These are phyloP conservation scores for Actenoides hombroni DNA, from an alignment of 2,113 vertebrate genomes.

Conservation along the genomic window DNA sequence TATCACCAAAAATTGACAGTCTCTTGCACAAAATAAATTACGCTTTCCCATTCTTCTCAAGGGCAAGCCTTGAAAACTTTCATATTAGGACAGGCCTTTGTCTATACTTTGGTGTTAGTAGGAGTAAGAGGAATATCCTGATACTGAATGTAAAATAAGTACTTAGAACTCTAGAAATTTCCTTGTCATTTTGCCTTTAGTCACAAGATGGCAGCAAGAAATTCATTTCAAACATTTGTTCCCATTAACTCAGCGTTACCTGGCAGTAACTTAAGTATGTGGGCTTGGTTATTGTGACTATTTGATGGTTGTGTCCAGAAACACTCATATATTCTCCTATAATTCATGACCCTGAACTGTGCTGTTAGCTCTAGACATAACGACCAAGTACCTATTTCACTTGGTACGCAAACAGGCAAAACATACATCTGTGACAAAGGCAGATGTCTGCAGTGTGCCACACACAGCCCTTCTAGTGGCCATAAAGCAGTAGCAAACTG, in stretches of 20 bases:
- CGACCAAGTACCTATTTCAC: neutral
- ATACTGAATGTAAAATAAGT: neutral
- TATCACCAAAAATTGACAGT: neutral
- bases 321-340: neutral
- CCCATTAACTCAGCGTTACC: neutral
- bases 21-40: neutral
- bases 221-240: slow-evolving; percentile 50
- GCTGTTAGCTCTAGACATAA: neutral
- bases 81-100: neutral
- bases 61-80: neutral
- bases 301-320: neutral
- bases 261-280: neutral
- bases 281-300: neutral
- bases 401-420: neutral
- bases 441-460: neutral
- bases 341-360: neutral
- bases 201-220: slow-evolving; percentile 72
- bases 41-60: neutral
- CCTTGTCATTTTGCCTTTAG: slow-evolving; percentile 59
- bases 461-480: neutral
- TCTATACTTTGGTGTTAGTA: neutral
- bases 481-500: neutral
- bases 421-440: neutral
- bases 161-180: slow-evolving; percentile 43
- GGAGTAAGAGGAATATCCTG: neutral